These are phyloP conservation scores for Hydrozoanthus tunicans DNA, from an alignment of 64 coral and sea anemone genomes.

Conservation along the genomic window DNA sequence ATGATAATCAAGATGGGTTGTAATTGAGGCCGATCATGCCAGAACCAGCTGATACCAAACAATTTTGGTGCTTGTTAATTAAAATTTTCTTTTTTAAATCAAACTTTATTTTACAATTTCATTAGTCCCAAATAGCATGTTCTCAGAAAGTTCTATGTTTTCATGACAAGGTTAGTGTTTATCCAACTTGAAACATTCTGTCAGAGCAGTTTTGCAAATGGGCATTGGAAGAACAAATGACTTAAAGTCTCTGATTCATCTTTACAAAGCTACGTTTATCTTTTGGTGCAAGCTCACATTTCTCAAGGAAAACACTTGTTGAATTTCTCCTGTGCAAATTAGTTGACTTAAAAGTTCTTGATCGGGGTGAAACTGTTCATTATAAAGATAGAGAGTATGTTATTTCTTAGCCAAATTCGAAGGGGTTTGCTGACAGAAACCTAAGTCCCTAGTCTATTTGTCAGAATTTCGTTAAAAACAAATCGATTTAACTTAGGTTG, in stretches of 20 bases:
- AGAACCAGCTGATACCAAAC: too few species aligned
- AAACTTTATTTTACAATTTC: too few species aligned
- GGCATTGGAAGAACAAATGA: constrained; percentile 37
- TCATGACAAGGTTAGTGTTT: constrained; percentile 41
- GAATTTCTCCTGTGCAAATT: constrained; percentile 50
- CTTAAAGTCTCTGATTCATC: constrained; percentile 40
- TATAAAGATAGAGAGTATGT: constrained; percentile 22
- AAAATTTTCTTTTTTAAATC: too few species aligned
- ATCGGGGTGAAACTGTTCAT: constrained; percentile 20
- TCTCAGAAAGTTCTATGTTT: constrained; percentile 8
- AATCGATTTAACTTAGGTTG: constrained; percentile 18
- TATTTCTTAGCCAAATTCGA: neutral
- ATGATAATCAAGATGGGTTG: too few species aligned
- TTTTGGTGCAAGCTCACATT: constrained; percentile 36
- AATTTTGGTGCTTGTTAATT: too few species aligned
- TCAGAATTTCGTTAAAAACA: constrained; percentile 8
- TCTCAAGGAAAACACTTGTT: constrained; percentile 27
- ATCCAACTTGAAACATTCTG: constrained; percentile 56
- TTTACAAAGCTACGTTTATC: constrained; percentile 46
- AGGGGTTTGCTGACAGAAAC: constrained; percentile 28
- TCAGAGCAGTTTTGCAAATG: constrained; percentile 34
- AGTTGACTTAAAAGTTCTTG: constrained; percentile 35
- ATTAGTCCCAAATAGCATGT: constrained; percentile 3
- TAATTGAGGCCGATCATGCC: too few species aligned
- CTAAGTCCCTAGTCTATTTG: constrained; percentile 9